Percentiles rank a stretch among this genome's conserved stretches.
phyloP scores from a whole-genome alignment of 2,888 invertebrate species.

The Polyploca ridens region DNA sequence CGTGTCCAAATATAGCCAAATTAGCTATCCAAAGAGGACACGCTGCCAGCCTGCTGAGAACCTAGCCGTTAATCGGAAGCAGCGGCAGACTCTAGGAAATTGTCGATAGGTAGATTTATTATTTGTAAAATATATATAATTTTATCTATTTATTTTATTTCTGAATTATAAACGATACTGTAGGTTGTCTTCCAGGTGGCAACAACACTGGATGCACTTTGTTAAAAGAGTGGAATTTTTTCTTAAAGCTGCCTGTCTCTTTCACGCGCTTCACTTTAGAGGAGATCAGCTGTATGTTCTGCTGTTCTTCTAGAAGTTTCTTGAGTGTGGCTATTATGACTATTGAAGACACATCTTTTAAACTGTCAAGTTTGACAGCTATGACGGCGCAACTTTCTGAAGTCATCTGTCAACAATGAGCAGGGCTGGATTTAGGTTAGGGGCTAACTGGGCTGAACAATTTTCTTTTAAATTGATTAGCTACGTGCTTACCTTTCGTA shows the following conservation, averaged over 20 bases:
- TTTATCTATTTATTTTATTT: slow-evolving; percentile 14
- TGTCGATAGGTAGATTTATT: no score
- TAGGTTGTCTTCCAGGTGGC: slow-evolving; percentile 47
- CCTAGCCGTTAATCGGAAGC: no score
- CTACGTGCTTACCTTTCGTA: slow-evolving; percentile 45
- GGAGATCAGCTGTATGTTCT: slow-evolving; percentile 52
- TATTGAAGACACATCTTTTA: slow-evolving; percentile 38
- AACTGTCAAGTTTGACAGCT: slow-evolving; percentile 62
- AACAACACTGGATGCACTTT: slow-evolving; percentile 54
- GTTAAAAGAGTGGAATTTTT: slow-evolving; percentile 28
- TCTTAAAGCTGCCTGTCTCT: slow-evolving; percentile 32
- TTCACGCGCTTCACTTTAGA: slow-evolving; percentile 46
- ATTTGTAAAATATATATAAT: no score
- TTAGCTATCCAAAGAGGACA: no score
- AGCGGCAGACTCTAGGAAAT: no score
- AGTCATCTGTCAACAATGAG: slow-evolving; percentile 50
- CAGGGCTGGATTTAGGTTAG: neutral
- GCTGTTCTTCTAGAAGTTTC: slow-evolving; percentile 57
- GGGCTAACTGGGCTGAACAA: neutral
- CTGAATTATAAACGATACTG: slow-evolving; percentile 56
- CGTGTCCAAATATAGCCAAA: no score
- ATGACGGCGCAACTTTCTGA: slow-evolving; percentile 62
- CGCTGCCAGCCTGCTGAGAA: no score
- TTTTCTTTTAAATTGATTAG: no score
- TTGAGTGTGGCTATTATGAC: slow-evolving; percentile 46